Conservation (phyloP, 2,113 vertebrate genomes). For the Nymphicus hollandicus region DNA sequence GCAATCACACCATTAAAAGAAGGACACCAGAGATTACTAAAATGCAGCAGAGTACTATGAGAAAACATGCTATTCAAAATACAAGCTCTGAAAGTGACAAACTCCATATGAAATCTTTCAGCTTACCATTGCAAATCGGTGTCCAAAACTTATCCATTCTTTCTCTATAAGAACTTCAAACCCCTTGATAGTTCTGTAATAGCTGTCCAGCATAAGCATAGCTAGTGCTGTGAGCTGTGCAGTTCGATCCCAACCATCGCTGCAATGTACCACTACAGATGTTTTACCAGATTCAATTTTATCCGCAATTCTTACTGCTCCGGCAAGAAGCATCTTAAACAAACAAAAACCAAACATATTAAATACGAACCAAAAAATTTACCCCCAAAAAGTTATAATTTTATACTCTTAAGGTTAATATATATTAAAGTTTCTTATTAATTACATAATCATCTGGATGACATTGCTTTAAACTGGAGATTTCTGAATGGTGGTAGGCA, state of each 20-base stretch:
- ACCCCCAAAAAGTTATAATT: not conserved
- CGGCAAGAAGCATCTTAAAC: conserved; percentile 84
- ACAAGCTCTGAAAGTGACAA: not conserved
- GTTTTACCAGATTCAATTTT: conserved; percentile 93
- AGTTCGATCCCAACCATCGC: conserved; percentile 94
- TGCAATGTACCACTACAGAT: conserved; percentile 95
- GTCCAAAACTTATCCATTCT: conserved; percentile 97
- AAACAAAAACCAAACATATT: not conserved
- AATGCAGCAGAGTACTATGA: not conserved
- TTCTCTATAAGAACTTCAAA: conserved; percentile 95
- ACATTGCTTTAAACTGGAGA: not conserved
- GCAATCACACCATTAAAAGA: not conserved
- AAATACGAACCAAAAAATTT: not conserved
- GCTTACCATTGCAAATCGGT: conserved; percentile 90
- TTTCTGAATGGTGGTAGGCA: not conserved
- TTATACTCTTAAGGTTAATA: not conserved
- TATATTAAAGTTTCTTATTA: not conserved
- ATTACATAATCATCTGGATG: not conserved
- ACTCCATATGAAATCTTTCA: not conserved
- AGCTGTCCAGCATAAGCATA: conserved; percentile 95
- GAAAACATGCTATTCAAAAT: not conserved
- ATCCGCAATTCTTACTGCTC: conserved; percentile 89
- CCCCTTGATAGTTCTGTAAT: conserved; percentile 91
- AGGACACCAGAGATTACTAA: not conserved
- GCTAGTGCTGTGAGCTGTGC: conserved; percentile 91